Conservation (phyloP, 2,888 invertebrate species). For the Vandiemenella viatica region DNA sequence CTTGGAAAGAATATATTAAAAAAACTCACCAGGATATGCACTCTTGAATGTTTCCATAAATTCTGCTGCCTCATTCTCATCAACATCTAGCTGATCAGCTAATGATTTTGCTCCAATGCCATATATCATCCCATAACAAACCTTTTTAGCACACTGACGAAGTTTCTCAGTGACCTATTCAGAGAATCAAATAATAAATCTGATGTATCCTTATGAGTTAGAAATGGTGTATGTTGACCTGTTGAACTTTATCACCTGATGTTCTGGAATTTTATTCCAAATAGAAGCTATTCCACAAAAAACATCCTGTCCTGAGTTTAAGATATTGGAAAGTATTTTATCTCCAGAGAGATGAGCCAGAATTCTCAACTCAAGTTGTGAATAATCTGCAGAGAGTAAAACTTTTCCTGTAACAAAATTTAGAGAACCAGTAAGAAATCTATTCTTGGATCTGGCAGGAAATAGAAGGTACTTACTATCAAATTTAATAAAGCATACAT, state of each 20-base stretch:
- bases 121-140: constrained; percentile 94
- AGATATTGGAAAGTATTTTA: constrained; percentile 39
- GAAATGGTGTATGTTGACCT: too few relatives aligned
- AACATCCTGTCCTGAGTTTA: constrained; percentile 48
- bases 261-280: constrained; percentile 55
- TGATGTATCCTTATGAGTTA: too few relatives aligned
- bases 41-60: constrained; percentile 72
- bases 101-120: constrained; percentile 83
- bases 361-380: constrained; percentile 87
- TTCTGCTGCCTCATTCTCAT: constrained; percentile 58
- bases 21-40: constrained; percentile 47
- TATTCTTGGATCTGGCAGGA: too few relatives aligned
- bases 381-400: constrained; percentile 86
- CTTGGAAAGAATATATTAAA: too few relatives aligned
- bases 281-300: constrained; percentile 74
- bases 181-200: neutral
- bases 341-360: constrained; percentile 83
- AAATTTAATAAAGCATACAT: too few relatives aligned
- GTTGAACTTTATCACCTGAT: constrained; percentile 38
- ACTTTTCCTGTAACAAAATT: constrained; percentile 30
- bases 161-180: constrained; percentile 55
- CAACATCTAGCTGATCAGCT: constrained; percentile 60
- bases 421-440: too few relatives aligned
- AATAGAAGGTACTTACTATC: too few relatives aligned
- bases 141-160: constrained; percentile 76